phyloP scores from a whole-genome alignment of 2,113 vertebrate species.

The Cephalopholis sonnerati region DNA sequence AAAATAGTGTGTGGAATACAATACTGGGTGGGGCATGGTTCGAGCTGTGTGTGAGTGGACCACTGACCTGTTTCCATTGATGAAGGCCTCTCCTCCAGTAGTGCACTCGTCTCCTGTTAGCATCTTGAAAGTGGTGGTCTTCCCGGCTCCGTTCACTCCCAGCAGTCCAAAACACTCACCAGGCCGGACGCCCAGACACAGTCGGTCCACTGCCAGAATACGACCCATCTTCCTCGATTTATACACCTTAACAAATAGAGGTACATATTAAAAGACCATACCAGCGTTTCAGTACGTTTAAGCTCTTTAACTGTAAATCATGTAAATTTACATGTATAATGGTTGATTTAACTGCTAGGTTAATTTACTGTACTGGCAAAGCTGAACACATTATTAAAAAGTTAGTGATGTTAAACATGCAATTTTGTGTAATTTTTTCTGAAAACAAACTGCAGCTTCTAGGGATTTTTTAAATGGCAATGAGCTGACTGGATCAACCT shows the following conservation, averaged over 20 bases:
- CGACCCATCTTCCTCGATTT: slow-evolving; percentile 95
- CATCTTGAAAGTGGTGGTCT: slow-evolving; percentile 99
- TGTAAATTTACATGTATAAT: background rate
- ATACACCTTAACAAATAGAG: slow-evolving; percentile 86
- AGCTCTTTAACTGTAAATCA: background rate
- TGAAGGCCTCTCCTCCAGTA: slow-evolving; percentile 93
- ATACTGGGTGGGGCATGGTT: too few species aligned
- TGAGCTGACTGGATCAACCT: slow-evolving; percentile 81
- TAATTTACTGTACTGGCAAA: background rate
- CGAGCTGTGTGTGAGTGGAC: too few species aligned
- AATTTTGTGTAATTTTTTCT: background rate
- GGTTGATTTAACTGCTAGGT: background rate
- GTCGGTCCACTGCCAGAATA: slow-evolving; percentile 94
- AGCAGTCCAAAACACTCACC: slow-evolving; percentile 96
- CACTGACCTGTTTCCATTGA: slow-evolving; percentile 90
- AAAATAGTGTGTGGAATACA: too few species aligned
- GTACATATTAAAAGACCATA: background rate
- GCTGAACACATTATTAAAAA: background rate
- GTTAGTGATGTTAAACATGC: background rate
- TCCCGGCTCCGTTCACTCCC: slow-evolving; percentile 94
- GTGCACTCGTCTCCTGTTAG: slow-evolving; percentile 95
- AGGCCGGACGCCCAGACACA: slow-evolving; percentile 93
- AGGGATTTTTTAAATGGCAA: background rate
- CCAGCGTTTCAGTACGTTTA: background rate
- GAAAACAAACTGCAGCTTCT: background rate